Percentiles rank a stretch among this genome's conserved stretches.
These are phyloP conservation scores for Tyria jacobaeae DNA, from an alignment of 2,888 invertebrate genomes.

Conservation along the genomic window DNA sequence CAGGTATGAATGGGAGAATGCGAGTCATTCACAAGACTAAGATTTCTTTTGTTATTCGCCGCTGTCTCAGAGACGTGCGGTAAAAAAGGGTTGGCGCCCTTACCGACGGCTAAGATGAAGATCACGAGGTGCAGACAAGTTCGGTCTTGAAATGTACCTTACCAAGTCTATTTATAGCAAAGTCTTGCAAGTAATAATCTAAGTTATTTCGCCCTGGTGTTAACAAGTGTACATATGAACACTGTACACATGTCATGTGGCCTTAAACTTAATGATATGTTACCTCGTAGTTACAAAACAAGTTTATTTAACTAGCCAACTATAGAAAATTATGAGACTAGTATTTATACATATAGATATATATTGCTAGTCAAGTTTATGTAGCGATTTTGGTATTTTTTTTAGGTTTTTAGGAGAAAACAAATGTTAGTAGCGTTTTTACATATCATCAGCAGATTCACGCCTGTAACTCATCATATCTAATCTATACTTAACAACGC, in stretches of 20 bases:
- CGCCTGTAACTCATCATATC: too few relatives aligned
- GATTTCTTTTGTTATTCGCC: constrained; percentile 51
- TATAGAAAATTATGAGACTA: too few relatives aligned
- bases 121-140: constrained; percentile 15
- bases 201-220: neutral
- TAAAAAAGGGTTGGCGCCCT: constrained; percentile 56
- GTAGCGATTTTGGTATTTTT: too few relatives aligned
- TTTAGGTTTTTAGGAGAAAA: too few relatives aligned
- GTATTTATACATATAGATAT: too few relatives aligned
- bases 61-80: constrained; percentile 33
- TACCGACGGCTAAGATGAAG: constrained; percentile 33
- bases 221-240: neutral
- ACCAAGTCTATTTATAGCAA: neutral
- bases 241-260: neutral
- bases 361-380: too few relatives aligned
- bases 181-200: neutral
- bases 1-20: constrained; percentile 54
- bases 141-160: neutral
- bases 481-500: too few relatives aligned
- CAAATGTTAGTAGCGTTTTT: too few relatives aligned
- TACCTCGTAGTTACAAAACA: too few relatives aligned
- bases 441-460: too few relatives aligned
- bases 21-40: constrained; percentile 54
- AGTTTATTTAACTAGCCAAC: too few relatives aligned
- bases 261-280: too few relatives aligned